Evolutionary conservation across 2,797 vertebrate species (phyloP).

Genomic region (Poecile montanus): DNA sequence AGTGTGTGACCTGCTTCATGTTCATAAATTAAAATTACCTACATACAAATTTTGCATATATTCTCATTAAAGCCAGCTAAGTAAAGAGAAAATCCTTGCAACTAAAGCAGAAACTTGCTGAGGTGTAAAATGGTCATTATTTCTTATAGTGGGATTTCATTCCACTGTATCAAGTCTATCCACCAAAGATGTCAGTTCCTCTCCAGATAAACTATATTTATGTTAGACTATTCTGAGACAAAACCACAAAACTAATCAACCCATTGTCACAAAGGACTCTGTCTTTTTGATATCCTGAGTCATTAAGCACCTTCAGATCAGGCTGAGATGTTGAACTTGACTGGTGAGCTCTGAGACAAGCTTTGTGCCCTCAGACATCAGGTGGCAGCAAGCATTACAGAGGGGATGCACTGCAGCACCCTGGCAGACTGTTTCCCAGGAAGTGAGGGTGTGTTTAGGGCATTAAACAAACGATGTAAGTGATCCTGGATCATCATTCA

Average conservation of each 20-base stretch:
- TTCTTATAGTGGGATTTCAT: not conserved
- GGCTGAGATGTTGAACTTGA: not conserved
- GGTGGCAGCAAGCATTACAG: accelerated
- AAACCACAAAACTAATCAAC: not conserved
- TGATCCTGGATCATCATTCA: not conserved
- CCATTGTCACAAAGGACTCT: accelerated
- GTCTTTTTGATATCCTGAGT: not conserved
- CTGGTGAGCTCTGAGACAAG: not conserved
- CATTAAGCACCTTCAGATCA: not conserved
- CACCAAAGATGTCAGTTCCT: not conserved
- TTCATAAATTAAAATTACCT: not conserved
- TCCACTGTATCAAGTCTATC: accelerated
- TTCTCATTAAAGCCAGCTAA: not conserved
- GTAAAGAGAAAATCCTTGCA: not conserved
- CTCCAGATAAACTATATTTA: not conserved
- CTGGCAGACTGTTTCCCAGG: not conserved
- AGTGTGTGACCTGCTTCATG: not conserved
- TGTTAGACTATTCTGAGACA: not conserved
- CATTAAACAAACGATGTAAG: not conserved
- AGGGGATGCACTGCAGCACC: not conserved
- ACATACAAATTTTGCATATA: not conserved
- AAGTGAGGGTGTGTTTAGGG: not conserved
- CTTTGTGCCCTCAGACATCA: not conserved
- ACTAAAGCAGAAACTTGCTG: not conserved
- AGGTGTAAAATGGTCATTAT: not conserved